Evolutionary conservation across 2,797 vertebrate species (phyloP).

Genomic region (Anguilla obscura): DNA sequence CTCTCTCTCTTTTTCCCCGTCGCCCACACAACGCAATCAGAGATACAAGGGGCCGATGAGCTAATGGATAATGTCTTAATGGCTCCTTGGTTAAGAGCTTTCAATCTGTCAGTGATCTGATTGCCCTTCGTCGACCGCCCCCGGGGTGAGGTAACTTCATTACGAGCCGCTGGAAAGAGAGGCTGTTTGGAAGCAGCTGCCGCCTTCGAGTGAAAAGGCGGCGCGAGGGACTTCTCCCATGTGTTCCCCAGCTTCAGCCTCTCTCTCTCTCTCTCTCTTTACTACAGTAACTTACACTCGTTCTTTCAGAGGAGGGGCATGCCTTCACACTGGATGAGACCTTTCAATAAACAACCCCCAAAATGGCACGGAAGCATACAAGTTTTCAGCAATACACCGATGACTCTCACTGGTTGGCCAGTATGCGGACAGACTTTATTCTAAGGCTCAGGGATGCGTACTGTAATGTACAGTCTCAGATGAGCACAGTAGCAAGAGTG

Average conservation of each 20-base stretch:
- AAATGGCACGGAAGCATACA: too few species aligned
- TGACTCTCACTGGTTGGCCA: too few species aligned
- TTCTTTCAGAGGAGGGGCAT: not conserved
- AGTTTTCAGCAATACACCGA: too few species aligned
- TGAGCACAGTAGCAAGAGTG: too few species aligned
- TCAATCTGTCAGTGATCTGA: constrained; percentile 19
- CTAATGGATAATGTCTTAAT: constrained; percentile 28
- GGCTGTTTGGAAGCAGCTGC: not conserved
- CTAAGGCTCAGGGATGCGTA: too few species aligned
- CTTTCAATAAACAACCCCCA: too few species aligned
- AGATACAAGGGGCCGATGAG: constrained; percentile 1
- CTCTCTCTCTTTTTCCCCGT: not conserved
- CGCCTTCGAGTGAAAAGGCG: not conserved
- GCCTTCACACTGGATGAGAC: not conserved
- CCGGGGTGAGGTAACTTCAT: constrained; percentile 22
- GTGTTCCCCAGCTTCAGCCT: too few species aligned
- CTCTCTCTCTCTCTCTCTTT: too few species aligned
- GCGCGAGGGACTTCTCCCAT: not conserved
- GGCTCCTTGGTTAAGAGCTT: not conserved
- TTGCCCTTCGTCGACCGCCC: not conserved
- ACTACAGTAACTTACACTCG: too few species aligned
- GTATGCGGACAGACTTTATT: too few species aligned
- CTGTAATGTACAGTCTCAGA: too few species aligned
- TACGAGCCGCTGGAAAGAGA: not conserved
- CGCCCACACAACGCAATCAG: not conserved